phyloP scores from a whole-genome alignment of 2,888 invertebrate genomes.

The Crematogaster levior region DNA sequence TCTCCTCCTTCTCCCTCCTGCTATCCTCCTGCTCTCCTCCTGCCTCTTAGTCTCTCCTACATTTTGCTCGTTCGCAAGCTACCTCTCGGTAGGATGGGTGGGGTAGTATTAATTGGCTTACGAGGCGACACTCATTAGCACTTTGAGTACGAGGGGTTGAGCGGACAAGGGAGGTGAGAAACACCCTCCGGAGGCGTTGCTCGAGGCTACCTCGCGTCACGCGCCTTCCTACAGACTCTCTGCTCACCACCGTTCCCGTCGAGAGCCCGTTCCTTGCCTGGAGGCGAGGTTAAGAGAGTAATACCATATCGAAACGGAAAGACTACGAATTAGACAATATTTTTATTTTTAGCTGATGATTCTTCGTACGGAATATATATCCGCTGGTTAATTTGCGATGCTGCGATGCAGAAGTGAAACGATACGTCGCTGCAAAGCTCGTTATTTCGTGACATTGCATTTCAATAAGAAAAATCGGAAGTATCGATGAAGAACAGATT shows the following conservation, averaged over 20 bases:
- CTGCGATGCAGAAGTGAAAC: background rate
- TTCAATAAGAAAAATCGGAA: conserved; percentile 25
- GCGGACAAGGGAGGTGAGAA: conserved; percentile 70
- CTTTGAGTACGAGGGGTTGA: conserved; percentile 83
- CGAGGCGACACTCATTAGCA: conserved; percentile 86
- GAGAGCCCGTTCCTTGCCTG: conserved; percentile 39
- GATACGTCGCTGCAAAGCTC: background rate
- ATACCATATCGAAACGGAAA: conserved; percentile 18
- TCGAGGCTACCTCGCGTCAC: conserved; percentile 67
- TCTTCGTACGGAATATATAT: background rate
- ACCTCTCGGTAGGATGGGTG: conserved; percentile 53
- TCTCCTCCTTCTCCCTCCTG: background rate
- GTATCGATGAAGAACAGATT: conserved; percentile 22
- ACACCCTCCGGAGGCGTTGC: conserved; percentile 72
- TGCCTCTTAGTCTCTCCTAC: conserved; percentile 34
- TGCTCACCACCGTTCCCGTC: conserved; percentile 3
- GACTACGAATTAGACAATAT: background rate
- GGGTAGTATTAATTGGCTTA: conserved; percentile 85
- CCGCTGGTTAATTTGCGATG: background rate
- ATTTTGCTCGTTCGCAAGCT: conserved; percentile 71
- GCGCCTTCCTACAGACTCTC: conserved; percentile 65
- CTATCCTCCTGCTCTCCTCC: background rate
- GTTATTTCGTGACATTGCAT: conserved; percentile 5
- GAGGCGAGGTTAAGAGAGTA: conserved; percentile 34
- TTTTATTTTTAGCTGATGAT: background rate